These are phyloP conservation scores for Eucera pruinosa DNA, from an alignment of 2,888 invertebrate genomes.

Conservation along the genomic window DNA sequence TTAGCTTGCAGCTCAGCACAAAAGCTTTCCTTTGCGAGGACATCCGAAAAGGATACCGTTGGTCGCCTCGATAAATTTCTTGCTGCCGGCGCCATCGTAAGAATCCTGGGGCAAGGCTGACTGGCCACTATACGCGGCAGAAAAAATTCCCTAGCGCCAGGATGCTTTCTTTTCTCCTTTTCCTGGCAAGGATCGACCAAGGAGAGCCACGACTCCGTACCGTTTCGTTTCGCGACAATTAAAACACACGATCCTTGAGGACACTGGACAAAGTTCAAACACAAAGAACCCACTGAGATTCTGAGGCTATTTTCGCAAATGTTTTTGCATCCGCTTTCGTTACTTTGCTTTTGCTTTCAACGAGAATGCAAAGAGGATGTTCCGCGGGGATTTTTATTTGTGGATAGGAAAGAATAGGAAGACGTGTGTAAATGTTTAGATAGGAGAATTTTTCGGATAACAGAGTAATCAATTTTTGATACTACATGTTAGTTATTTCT, in stretches of 20 bases:
- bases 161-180: conserved; percentile 34
- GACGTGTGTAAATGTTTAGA: no score
- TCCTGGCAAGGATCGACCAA: conserved; percentile 45
- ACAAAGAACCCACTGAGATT: conserved; percentile 54
- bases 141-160: conserved; percentile 36
- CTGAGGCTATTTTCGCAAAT: conserved; percentile 41
- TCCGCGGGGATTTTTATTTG: no score
- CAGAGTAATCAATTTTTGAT: no score
- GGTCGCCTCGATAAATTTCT: conserved; percentile 58
- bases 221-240: conserved; percentile 57
- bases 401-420: no score
- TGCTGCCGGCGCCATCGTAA: conserved; percentile 29
- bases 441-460: no score
- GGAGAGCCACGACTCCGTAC: conserved; percentile 42
- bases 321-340: conserved; percentile 1
- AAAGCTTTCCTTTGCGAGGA: conserved; percentile 8
- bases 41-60: conserved; percentile 18
- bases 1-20: neutral
- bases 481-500: no score
- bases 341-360: no score
- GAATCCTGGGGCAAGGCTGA: conserved; percentile 46
- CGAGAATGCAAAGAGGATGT: no score
- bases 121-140: conserved; percentile 24
- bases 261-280: conserved; percentile 44
- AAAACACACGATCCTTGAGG: conserved; percentile 55